These are phyloP conservation scores for Cynopterus brachyotis DNA, from an alignment of 2,113 vertebrate genomes.

Conservation along the genomic window DNA sequence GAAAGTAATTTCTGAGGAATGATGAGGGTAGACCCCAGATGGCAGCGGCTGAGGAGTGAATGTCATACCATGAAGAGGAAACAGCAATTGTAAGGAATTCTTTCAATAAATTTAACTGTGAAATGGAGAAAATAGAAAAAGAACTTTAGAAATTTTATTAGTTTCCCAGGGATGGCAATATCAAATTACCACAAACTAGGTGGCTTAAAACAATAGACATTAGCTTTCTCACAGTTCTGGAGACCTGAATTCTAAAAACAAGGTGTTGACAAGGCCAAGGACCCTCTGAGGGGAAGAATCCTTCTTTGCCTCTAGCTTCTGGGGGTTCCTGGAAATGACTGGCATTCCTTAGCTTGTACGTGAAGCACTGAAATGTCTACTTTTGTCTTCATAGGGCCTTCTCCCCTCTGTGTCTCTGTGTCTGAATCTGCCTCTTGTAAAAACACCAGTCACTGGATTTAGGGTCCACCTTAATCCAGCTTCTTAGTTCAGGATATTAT, in stretches of 20 bases:
- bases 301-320: not conserved
- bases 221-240: not conserved
- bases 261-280: not conserved
- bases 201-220: not conserved
- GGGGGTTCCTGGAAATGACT: not conserved
- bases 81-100: not conserved
- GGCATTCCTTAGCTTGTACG: not conserved
- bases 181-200: not conserved
- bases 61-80: not conserved
- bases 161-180: not conserved
- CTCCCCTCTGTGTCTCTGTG: not conserved
- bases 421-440: not conserved
- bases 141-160: not conserved
- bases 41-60: rapidly evolving
- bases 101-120: not conserved
- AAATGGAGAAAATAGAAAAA: not conserved
- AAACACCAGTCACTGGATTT: not conserved
- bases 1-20: not conserved
- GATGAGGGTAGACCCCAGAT: not conserved
- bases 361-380: not conserved
- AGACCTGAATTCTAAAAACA: not conserved
- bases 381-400: not conserved
- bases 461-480: not conserved
- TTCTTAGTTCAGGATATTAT: not conserved
- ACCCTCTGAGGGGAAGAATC: not conserved